Conservation (phyloP, 2,888 invertebrate genomes). For the Petrolisthes cinctipes region DNA sequence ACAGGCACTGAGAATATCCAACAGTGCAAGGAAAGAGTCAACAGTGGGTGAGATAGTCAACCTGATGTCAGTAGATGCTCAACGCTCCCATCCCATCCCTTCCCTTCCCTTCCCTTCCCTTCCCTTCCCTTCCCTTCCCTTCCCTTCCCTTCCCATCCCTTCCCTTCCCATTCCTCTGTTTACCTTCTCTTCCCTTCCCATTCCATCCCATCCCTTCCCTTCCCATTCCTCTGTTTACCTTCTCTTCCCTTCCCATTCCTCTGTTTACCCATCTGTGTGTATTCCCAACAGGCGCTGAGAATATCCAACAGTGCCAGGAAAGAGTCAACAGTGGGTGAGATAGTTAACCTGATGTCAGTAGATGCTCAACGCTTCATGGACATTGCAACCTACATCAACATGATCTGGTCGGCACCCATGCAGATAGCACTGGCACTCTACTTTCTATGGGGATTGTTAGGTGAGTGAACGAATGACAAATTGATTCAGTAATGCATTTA, state of each 20-base stretch:
- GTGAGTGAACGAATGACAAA: conserved; percentile 68
- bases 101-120: no score
- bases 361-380: conserved; percentile 92
- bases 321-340: conserved; percentile 71
- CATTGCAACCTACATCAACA: conserved; percentile 84
- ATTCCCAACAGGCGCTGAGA: conserved; percentile 73
- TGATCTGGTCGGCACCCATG: conserved; percentile 81
- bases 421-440: conserved; percentile 88
- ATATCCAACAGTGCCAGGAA: conserved; percentile 85
- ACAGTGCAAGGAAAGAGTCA: conserved; percentile 80
- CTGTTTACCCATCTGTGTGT: no score
- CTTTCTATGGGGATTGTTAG: conserved; percentile 85
- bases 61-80: conserved; percentile 77
- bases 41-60: conserved; percentile 68
- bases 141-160: no score
- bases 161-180: no score
- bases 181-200: no score
- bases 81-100: conserved; percentile 73
- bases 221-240: no score
- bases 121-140: no score
- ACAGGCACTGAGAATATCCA: conserved; percentile 80
- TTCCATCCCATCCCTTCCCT: no score
- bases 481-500: no score
- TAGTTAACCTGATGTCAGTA: conserved; percentile 68
- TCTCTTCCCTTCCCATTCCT: no score